Base-by-base conservation (phyloP, 2,797 vertebrate species). In the Lagorchestes hirsutus region DNA sequence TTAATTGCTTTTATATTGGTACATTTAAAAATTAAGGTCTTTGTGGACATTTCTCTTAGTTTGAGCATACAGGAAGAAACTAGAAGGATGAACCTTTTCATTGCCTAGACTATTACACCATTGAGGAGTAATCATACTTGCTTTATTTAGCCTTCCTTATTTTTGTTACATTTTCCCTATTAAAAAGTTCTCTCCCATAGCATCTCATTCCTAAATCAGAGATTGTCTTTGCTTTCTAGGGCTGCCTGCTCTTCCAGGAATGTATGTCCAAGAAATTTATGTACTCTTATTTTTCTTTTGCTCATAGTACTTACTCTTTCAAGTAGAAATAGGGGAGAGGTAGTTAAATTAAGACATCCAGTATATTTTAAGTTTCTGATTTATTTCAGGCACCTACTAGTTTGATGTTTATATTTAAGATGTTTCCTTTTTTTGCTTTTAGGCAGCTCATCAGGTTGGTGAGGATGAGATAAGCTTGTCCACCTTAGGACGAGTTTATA, bases 381-480 rank as follows among this genome's bases (percentile, higher is more conserved):
- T 96, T 98, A 97, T 97, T 98, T 97, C 97, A 82, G 40, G 18
- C 22, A 82, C 9, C 22, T 82, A 3, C 8, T 40, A 46, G n/a
- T 3, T 22, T 10, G 18, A 97, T 96, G 97, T 97, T 98, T 98
- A 97, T 98, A 97, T 98, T 98, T 97, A 98, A 97, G 95, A 93
- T 46, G 10, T 46, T 46, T 82, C 40, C 97, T 98, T 93, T 98
- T 96, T 99, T 98, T 99, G 97, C 94, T 99, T 98, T 98, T 98
- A 99, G 99, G 99, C 99, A 98, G 99, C 99, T 98, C 99, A 99
- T 99, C 99, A 99, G 99, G 99, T 99, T 96, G 99, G 99, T 98
- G 99, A 99, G 99, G 99, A 99, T 98, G 99, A 99, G 99, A 99
- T 99, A 99, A 99, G 99, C 98, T 99, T 99, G 98, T 99, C 99